Percentiles rank a stretch among this genome's conserved stretches.
Evolutionary conservation across 2,888 invertebrate genomes (phyloP).

Genomic region (Seira sanloemensis): DNA sequence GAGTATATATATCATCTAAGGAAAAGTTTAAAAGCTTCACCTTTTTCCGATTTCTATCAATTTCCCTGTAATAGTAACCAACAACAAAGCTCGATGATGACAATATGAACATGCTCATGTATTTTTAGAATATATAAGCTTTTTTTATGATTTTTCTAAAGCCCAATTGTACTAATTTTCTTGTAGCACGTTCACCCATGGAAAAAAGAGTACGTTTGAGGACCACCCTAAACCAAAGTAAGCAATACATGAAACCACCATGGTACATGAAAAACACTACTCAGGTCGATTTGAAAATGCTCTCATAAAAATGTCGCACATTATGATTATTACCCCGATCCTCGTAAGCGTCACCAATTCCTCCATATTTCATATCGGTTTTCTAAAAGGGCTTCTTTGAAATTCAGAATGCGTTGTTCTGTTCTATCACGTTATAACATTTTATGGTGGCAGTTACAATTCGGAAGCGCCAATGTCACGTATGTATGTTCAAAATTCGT

Average conservation of each 20-base stretch:
- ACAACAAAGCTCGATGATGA: too few relatives aligned
- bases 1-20: not conserved
- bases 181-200: conserved; percentile 38
- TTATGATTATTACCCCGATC: conserved; percentile 8
- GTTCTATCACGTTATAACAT: conserved; percentile 40
- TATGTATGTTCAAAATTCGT: conserved; percentile 30
- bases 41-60: too few relatives aligned
- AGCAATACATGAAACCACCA: conserved; percentile 45
- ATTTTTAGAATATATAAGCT: too few relatives aligned
- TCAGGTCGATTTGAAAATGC: not conserved
- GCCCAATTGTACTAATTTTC: not conserved
- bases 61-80: too few relatives aligned
- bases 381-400: not conserved
- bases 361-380: not conserved
- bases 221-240: conserved; percentile 44
- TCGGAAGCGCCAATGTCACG: conserved; percentile 58
- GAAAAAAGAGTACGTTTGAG: not conserved
- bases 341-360: not conserved
- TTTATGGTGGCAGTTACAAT: conserved; percentile 47
- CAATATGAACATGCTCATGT: too few relatives aligned
- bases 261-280: conserved; percentile 21
- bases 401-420: conserved; percentile 10
- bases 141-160: too few relatives aligned
- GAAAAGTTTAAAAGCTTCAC: too few relatives aligned
- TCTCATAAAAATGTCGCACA: conserved; percentile 37